phyloP scores from a whole-genome alignment of 2,113 vertebrate genomes.

The Crypturellus undulatus region DNA sequence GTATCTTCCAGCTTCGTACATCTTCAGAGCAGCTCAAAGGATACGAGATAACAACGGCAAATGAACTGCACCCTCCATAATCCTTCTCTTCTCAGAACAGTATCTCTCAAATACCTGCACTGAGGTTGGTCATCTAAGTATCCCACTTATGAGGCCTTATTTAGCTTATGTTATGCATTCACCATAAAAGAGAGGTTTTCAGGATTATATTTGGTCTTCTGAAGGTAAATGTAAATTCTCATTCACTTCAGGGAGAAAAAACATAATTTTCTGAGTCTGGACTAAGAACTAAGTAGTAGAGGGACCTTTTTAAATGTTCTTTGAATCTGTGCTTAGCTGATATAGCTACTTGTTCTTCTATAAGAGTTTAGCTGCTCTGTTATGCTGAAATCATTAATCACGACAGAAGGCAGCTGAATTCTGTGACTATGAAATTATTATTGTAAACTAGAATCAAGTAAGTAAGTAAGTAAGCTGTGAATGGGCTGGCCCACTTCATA shows the following conservation, averaged over 20 bases:
- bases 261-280: neutral
- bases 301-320: neutral
- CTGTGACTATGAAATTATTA: neutral
- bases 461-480: neutral
- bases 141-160: neutral
- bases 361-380: neutral
- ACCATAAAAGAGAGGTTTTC: neutral
- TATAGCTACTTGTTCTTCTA: rapidly evolving
- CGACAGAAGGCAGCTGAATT: neutral
- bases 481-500: neutral
- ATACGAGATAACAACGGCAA: neutral
- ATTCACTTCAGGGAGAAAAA: neutral
- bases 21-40: neutral
- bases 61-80: neutral
- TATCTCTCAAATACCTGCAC: rapidly evolving
- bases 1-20: neutral
- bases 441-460: neutral
- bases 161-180: neutral
- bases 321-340: neutral
- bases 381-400: neutral
- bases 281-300: neutral
- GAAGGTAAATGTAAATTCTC: neutral
- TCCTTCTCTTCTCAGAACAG: neutral
- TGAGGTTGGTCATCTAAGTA: neutral
- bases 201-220: neutral